Evolutionary conservation across 1,140 invertebrate genomes (phyloP).

Genomic region (Euschistus heros): DNA sequence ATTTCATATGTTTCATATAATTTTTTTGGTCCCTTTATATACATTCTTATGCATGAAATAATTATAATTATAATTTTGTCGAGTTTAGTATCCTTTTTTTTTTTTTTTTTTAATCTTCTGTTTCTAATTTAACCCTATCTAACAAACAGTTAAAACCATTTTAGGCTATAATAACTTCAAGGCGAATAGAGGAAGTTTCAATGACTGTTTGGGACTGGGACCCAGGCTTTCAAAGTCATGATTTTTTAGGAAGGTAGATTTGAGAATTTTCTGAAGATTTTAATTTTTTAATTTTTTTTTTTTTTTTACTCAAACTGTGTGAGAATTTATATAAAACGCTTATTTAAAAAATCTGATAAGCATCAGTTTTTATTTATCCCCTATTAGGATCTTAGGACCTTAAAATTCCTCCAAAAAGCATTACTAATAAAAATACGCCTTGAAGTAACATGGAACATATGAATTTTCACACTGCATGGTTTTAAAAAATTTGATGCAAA

Average conservation of each 20-base stretch:
- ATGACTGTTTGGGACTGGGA: constrained; percentile 63
- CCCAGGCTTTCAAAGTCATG: constrained; percentile 67
- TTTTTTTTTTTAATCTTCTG: too few relatives aligned
- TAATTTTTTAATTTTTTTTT: constrained; percentile 6
- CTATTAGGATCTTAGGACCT: background rate
- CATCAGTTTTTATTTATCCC: background rate
- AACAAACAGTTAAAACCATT: constrained; percentile 17
- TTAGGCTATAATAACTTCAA: constrained; percentile 28
- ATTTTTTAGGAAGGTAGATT: constrained; percentile 69
- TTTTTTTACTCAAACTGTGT: constrained; percentile 4
- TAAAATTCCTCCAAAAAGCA: background rate
- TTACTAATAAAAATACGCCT: too few relatives aligned
- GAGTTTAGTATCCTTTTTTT: too few relatives aligned
- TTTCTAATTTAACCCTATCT: constrained; percentile 21
- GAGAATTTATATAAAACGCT: constrained; percentile 9
- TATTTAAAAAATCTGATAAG: background rate
- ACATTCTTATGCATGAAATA: too few relatives aligned
- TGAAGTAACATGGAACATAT: background rate
- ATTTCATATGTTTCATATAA: too few relatives aligned
- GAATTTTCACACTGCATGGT: constrained; percentile 12
- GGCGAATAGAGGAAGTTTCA: constrained; percentile 25
- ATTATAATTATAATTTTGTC: too few relatives aligned
- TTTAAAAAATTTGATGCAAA: background rate
- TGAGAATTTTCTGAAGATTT: constrained; percentile 12
- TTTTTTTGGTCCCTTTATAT: too few relatives aligned